Evolutionary conservation across 2,797 vertebrate species (phyloP), one percentile per base, ranked within the genome.

Genomic region (Monodelphis domestica): DNA sequence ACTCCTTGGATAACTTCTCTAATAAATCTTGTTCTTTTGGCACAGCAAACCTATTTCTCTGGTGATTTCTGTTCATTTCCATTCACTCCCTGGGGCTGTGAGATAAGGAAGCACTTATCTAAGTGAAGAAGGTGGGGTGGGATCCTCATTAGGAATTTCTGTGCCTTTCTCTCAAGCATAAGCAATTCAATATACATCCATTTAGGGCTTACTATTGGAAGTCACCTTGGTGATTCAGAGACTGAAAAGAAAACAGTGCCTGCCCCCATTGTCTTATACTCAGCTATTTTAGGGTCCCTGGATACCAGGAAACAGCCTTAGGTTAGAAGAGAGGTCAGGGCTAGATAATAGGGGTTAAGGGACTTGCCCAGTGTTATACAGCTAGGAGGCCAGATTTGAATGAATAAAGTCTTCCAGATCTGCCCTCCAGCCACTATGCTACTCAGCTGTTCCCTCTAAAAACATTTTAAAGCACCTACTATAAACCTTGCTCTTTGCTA

Each of bases 21-120:
- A 98, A 96, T 98, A 97, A 97, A 98, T 45, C 87, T 30, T 91
- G 15, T 96, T 95, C 95, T 96, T 87, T 94, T 94, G 90, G 96
- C 96, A 97, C 94, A 94, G 95, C 95, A 96, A 94, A 91, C 3
- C 4, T 0, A 52, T 28, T 26, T 45, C 70, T 54, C 52, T 56
- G n/a, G 14, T 96, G 54, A 45, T 87, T 53, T 94, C 87, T 91
- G 51, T 91, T 45, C 54, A 12, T 87, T 93, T 53, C 93, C 9
- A 0, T 0, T 0, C 29, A 4, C 56, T 26, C 12, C 1, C 24
- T 70, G 53, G 21, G 78, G 59, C 89, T 53, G 26, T 88, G 52
- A 51, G 55, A 33, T 53, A 15, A 55, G n/a, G n/a, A 88, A 28
- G 52, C 54, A 21, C 17, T 78, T 10, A 38, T 70, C n/a, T 70